Evolutionary conservation across 1,140 invertebrate species (phyloP), one percentile per base, ranked within the genome.

Genomic region (Choristoneura fumiferana): DNA sequence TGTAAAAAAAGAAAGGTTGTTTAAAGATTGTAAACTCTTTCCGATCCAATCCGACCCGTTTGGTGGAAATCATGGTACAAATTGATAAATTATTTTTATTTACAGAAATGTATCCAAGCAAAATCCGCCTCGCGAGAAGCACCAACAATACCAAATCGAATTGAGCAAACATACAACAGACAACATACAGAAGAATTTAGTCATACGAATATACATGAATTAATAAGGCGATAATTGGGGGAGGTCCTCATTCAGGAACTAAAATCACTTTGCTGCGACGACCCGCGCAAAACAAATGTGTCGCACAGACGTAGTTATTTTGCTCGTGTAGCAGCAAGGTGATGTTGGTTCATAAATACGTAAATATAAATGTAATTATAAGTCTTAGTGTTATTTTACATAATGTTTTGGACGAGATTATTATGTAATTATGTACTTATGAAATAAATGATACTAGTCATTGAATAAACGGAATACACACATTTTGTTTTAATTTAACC

Each of bases 351-450:
- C n/a, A n/a, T n/a, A n/a, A n/a, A n/a, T n/a, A n/a, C n/a, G 15
- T 40, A 14, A n/a, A 55, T 45, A 65, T 35, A 9, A 40, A 37
- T 35, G 43, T 12, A 39, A 54, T 38, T 36, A 15, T 15, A 12
- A 15, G 33, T 49, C 33, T 40, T 39, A 56, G 60, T 29, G 12
- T 52, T 52, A 17, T 54, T 62, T 54, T 62, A 59, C 63, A 63
- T 54, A 65, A 62, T 71, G 66, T 79, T 81, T 75, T 82, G 77
- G 79, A 78, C 77, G 71, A 71, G 70, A 63, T 70, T 57, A 59
- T 54, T 43, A 22, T 15, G 8, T 6, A 15, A 40, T 15, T 10
- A 43, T 22, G 22, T 53, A 53, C 15, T 49, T 52, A 52, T 22
- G n/a, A n/a, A n/a, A 17, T 3, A 13, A 53, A 18, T 14, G 15